Conservation (phyloP, 1,140 invertebrate species). For the Geopemphigus sp. region DNA sequence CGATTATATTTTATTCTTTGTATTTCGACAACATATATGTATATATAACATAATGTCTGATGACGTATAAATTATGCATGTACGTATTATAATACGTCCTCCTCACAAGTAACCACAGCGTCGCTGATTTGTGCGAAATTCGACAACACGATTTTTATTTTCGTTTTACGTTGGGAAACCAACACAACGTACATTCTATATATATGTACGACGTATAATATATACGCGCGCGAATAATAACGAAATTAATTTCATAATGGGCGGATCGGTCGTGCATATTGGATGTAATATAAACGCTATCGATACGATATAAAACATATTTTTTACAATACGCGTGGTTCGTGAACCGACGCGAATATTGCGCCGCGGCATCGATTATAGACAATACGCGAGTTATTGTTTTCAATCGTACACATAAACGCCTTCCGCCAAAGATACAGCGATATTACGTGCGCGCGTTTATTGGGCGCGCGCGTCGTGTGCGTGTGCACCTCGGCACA, state of each 20-base stretch:
- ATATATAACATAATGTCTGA: not conserved
- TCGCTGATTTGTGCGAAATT: not conserved
- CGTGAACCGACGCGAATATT: not conserved
- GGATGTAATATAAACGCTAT: not conserved
- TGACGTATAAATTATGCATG: not conserved
- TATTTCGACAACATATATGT: not conserved
- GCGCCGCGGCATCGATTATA: not conserved
- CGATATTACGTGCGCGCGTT: too few species aligned
- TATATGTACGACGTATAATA: too few species aligned
- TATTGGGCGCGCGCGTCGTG: too few species aligned
- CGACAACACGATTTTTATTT: constrained; percentile 1
- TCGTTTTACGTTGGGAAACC: not conserved
- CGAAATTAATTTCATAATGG: constrained; percentile 19
- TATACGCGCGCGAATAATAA: not conserved
- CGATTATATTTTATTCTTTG: not conserved
- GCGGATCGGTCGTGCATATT: not conserved
- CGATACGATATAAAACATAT: not conserved
- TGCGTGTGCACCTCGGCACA: too few species aligned
- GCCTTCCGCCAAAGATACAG: too few species aligned
- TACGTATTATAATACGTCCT: not conserved
- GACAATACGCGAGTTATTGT: not conserved
- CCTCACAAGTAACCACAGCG: not conserved
- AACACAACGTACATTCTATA: not conserved
- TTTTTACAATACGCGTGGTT: not conserved
- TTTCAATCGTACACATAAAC: not conserved